Evolutionary conservation across 2,888 invertebrate species (phyloP).

Genomic region (Harpagoxenus sublaevis): DNA sequence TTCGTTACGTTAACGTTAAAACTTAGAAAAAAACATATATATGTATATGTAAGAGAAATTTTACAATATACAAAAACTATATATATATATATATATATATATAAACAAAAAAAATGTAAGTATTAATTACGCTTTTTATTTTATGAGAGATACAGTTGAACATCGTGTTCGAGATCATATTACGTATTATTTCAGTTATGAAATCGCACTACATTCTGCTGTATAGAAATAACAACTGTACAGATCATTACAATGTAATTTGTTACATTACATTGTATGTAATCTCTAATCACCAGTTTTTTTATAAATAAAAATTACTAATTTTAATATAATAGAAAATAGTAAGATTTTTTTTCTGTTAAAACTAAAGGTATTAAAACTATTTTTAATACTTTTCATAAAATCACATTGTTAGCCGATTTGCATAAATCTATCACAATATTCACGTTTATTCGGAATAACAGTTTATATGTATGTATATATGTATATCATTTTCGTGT

Average conservation of each 20-base stretch:
- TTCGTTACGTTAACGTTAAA: not conserved
- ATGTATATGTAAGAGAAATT: no score
- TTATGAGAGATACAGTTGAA: not conserved
- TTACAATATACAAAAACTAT: no score
- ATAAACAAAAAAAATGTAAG: no score
- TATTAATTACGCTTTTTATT: no score
- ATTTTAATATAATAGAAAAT: conserved; percentile 29
- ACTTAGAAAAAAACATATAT: not conserved
- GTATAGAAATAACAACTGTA: not conserved
- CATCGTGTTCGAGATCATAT: not conserved
- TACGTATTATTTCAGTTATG: not conserved
- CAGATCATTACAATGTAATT: not conserved
- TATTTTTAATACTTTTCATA: no score
- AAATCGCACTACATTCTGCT: not conserved
- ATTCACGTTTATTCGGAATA: no score
- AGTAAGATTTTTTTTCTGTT: conserved; percentile 50
- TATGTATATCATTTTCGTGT: conserved; percentile 4
- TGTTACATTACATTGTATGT: not conserved
- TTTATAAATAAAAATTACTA: not conserved
- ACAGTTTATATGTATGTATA: no score
- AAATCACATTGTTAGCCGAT: no score
- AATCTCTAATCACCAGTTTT: not conserved
- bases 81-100: no score
- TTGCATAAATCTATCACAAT: no score
- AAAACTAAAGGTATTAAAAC: conserved; percentile 43